Evolutionary conservation across 2,888 invertebrate species (phyloP).

Genomic region (Salpingus planirostris): DNA sequence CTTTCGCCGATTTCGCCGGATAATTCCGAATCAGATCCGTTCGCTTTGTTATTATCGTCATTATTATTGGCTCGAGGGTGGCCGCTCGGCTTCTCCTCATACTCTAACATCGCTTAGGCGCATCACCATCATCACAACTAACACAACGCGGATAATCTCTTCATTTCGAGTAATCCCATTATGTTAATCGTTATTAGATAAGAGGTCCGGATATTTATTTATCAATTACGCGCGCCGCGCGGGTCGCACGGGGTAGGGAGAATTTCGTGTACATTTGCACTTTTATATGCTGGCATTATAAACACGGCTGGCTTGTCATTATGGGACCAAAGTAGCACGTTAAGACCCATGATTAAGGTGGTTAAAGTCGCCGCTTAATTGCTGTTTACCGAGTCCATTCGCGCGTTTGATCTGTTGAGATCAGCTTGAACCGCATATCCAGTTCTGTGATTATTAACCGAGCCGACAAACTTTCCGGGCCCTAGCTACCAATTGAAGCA

Average conservation of each 20-base stretch:
- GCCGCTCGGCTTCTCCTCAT: too few relatives aligned
- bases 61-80: too few relatives aligned
- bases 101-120: too few relatives aligned
- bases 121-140: too few relatives aligned
- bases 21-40: too few relatives aligned
- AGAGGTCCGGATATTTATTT: too few relatives aligned
- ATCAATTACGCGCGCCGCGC: conserved; percentile 14
- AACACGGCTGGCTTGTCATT: conserved; percentile 38
- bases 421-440: conserved; percentile 34
- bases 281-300: conserved; percentile 29
- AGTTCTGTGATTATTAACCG: conserved; percentile 41
- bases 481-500: conserved; percentile 39
- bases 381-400: conserved; percentile 43
- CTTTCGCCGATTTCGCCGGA: too few relatives aligned
- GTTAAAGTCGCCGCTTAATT: conserved; percentile 43
- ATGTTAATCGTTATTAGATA: too few relatives aligned
- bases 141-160: too few relatives aligned
- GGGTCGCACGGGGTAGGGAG: conserved; percentile 9
- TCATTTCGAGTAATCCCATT: too few relatives aligned
- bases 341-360: conserved; percentile 41
- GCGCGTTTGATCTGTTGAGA: conserved; percentile 42
- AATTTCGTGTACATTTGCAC: conserved; percentile 17
- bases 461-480: conserved; percentile 37
- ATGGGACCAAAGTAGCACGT: conserved; percentile 42
- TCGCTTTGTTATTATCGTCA: too few relatives aligned